Evolutionary conservation across 1,140 invertebrate genomes (phyloP).

Genomic region (Cyphomyrmex costatus): DNA sequence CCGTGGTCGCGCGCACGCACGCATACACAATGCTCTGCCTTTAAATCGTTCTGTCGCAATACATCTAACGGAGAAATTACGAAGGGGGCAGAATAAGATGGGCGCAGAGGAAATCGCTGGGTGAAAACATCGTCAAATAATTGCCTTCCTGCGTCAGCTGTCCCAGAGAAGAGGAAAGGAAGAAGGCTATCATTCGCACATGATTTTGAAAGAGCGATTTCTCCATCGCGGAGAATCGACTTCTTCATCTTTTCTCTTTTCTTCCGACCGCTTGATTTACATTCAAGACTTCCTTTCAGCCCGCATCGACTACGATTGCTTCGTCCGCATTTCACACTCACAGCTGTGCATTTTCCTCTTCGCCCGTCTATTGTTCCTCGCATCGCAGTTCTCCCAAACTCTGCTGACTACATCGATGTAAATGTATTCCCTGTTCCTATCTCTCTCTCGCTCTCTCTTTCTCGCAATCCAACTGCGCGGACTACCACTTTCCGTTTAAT

Average conservation of each 20-base stretch:
- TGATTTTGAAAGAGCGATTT: background rate
- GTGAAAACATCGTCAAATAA: background rate
- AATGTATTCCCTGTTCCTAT: background rate
- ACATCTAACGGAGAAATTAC: conserved; percentile 60
- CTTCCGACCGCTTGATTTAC: conserved; percentile 27
- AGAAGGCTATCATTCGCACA: background rate
- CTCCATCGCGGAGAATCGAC: background rate
- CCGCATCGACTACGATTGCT: background rate
- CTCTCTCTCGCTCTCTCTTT: background rate
- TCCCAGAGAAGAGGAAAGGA: background rate
- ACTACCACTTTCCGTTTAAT: conserved; percentile 41
- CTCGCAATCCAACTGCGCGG: conserved; percentile 7
- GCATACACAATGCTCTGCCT: conserved; percentile 82
- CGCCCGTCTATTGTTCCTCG: conserved; percentile 40
- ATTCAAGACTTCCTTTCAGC: conserved; percentile 49
- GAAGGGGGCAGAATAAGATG: conserved; percentile 55
- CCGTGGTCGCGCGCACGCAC: conserved; percentile 67
- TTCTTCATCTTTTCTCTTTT: background rate
- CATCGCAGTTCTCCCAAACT: conserved; percentile 23
- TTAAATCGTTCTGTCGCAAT: conserved; percentile 66
- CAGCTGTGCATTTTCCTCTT: conserved; percentile 49
- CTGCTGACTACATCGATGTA: conserved; percentile 33
- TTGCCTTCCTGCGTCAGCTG: background rate
- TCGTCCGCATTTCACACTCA: background rate
- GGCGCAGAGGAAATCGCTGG: conserved; percentile 44